These are phyloP conservation scores for Apostichopus japonicus DNA, from an alignment of 35 echinoderm and acorn worm genomes.

Conservation along the genomic window DNA sequence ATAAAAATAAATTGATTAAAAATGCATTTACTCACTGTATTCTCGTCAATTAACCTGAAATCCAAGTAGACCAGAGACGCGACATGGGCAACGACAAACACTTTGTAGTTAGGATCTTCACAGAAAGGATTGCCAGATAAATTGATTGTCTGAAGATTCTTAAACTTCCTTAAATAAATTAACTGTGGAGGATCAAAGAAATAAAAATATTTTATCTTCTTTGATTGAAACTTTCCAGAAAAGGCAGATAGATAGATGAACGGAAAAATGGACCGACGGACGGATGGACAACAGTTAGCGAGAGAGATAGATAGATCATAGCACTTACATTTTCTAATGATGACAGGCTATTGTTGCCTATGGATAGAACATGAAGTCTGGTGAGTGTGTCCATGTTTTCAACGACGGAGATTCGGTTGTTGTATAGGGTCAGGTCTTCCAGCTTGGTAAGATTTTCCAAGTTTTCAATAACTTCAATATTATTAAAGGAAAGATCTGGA, in stretches of 20 bases:
- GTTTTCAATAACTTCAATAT: constrained; percentile 98
- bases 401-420: constrained; percentile 86
- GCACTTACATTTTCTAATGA: constrained; percentile 91
- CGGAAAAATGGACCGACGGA: too few species aligned
- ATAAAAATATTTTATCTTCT: too few species aligned
- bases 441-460: constrained; percentile 80
- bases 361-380: constrained; percentile 87
- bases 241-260: too few species aligned
- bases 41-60: constrained; percentile 90
- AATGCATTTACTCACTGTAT: too few species aligned
- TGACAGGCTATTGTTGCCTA: constrained; percentile 92
- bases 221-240: too few species aligned
- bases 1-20: too few species aligned
- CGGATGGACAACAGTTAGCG: too few species aligned
- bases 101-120: constrained; percentile 94
- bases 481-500: constrained; percentile 98
- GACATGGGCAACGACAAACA: constrained; percentile 87
- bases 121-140: constrained; percentile 94
- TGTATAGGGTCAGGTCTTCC: constrained; percentile 94
- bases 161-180: constrained; percentile 87
- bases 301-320: too few species aligned
- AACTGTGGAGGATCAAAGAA: constrained; percentile 52
- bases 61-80: constrained; percentile 89
- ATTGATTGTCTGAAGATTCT: constrained; percentile 91
- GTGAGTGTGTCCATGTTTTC: constrained; percentile 95